phyloP scores from a whole-genome alignment of 2,888 invertebrate genomes.

The Oxytorus armatus region DNA sequence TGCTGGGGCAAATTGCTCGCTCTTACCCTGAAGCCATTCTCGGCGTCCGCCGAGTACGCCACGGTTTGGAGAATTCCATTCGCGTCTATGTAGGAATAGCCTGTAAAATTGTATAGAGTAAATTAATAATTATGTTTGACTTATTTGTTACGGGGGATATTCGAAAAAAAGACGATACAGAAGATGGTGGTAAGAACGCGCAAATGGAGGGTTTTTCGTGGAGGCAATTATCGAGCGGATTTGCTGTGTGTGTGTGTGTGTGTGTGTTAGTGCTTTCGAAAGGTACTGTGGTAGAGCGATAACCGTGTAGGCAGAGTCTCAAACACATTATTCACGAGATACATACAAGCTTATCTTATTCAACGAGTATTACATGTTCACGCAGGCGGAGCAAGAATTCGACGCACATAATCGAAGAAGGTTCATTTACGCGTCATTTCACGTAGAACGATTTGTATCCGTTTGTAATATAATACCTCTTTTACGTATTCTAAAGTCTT shows the following conservation, averaged over 20 bases:
- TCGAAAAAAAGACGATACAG: not conserved
- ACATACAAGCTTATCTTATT: constrained; percentile 7
- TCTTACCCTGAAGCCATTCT: constrained; percentile 88
- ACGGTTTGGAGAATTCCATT: constrained; percentile 88
- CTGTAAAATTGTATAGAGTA: constrained; percentile 73
- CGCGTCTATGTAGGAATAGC: constrained; percentile 89
- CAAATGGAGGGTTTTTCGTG: not conserved
- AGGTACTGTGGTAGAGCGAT: not conserved
- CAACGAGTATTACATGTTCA: constrained; percentile 4
- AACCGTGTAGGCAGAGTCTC: constrained; percentile 19
- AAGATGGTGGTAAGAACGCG: not conserved
- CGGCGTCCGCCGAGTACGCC: constrained; percentile 87
- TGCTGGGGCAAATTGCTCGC: constrained; percentile 86
- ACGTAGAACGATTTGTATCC: constrained; percentile 37
- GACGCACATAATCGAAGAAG: constrained; percentile 1
- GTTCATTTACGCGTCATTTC: constrained; percentile 23
- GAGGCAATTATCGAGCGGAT: constrained; percentile 11
- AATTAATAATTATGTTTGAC: constrained; percentile 14
- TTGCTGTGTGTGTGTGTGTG: no score
- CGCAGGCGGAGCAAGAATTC: constrained; percentile 13
- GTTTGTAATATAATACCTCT: constrained; percentile 16
- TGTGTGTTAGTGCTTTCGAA: constrained; percentile 25
- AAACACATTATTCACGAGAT: not conserved
- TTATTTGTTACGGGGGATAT: not conserved
- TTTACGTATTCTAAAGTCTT: not conserved